Base-by-base conservation (phyloP, 2,797 vertebrate species). In the Lophius americanus region DNA sequence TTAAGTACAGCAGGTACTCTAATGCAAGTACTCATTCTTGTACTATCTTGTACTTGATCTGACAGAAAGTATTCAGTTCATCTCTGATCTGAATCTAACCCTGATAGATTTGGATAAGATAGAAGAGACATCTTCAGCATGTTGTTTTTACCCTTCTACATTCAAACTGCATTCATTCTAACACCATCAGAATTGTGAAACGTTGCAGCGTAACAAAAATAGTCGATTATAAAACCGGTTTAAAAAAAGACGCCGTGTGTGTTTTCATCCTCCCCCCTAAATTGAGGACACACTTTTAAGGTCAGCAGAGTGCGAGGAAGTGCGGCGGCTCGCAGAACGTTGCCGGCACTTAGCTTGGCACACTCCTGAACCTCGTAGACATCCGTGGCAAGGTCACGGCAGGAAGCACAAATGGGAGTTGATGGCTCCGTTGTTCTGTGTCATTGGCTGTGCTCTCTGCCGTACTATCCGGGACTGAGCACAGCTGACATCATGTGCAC, bases 401-500 rank as follows among this genome's bases (percentile, higher is more conserved):
- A 52, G 86, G 89, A 88, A 89, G 86, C 85, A 82, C 65, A 87
- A 90, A 92, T 91, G 85, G 85, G 88, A 92, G 85, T 69, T 89
- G 90, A 91, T 89, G 80, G 87, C 90, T 91, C 81, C 68, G 86
- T 91, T 91, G 90, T 90, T 91, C 88, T 79, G 83, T 83, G 86
- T 85, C 91, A 91, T 88, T 88, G 77, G 76, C 82, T 73, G 54
- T 73, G 79, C 79, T 85, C 87, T 76, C 68, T 81, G 41, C 79
- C 75, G 54, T 64, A 67, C 79, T 74, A 81, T 91, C 83, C 66
- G 61, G 72, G 73, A 72, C 88, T 90, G 91, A 93, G 87, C 75
- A 59, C 90, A 83, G 76, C 81, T 88, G 91, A 93, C 90, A 88
- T 85, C 60, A 44, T 76, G 79, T 75, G 68, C 51, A 68, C 85